Evolutionary conservation across 2,113 vertebrate species (phyloP), one percentile per base, ranked within the genome.

Genomic region (Chaenogobius annularis): DNA sequence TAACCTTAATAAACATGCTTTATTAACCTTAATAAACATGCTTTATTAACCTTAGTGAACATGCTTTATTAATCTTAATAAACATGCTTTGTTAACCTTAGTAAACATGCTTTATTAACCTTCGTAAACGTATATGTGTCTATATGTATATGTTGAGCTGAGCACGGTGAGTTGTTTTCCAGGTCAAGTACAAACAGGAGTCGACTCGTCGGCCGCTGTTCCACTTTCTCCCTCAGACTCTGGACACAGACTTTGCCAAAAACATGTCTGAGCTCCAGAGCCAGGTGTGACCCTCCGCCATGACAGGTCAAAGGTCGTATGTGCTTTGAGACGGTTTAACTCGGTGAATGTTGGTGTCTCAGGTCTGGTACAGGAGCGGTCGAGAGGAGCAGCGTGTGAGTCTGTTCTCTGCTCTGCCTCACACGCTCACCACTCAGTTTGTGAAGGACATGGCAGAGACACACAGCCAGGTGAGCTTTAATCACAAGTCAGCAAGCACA

Each of bases 121-220:
- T 31, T 31, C 1, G 26, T 31, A 31, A n/a, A n/a, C n/a, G n/a
- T n/a, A n/a, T n/a, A n/a, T n/a, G n/a, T n/a, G n/a, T n/a, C n/a
- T n/a, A n/a, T n/a, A n/a, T n/a, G n/a, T n/a, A n/a, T n/a, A n/a
- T n/a, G n/a, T n/a, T n/a, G n/a, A n/a, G n/a, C n/a, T n/a, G n/a
- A n/a, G n/a, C n/a, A n/a, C n/a, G n/a, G n/a, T n/a, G n/a, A 3
- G 4, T 48, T 48, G 3, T 54, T 46, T 58, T 74, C 43, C 78
- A 92, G 91, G 75, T 90, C 56, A 91, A 85, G 37, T 92, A 92
- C 47, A 86, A 80, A 23, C 85, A 85, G n/a, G 78, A 13, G 13
- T 13, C 26, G 12, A 82, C 75, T 78, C 78, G 80, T 35, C 81
- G 77, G 0, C 11, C 86, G 0, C 84, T 88, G 2, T 92, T 87